A percentile compares a stretch with the other conserved stretches of the same genome.
These are phyloP conservation scores for Gorsachius goisagi DNA, from an alignment of 2,113 vertebrate species.

Conservation along the genomic window DNA sequence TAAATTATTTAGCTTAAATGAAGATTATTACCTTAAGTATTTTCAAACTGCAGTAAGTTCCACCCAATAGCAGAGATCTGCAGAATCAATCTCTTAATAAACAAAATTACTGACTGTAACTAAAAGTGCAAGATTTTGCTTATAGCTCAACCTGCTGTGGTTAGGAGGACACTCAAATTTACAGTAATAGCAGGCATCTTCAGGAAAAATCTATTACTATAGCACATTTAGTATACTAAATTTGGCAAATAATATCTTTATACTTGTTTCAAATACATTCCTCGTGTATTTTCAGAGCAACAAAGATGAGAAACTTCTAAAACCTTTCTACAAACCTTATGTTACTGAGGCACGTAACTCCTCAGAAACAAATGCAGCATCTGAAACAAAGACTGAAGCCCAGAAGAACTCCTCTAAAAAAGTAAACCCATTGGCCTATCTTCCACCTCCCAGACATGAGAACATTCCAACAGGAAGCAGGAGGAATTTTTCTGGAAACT, in stretches of 20 bases:
- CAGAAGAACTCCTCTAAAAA: not conserved
- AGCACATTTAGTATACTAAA: not conserved
- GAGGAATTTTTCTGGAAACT: not conserved
- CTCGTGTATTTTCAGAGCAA: not conserved
- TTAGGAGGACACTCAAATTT: not conserved
- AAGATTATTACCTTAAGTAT: not conserved
- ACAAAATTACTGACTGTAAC: not conserved
- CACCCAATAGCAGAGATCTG: not conserved
- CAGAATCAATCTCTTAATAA: slow-evolving; percentile 21
- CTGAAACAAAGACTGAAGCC: not conserved
- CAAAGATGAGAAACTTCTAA: not conserved
- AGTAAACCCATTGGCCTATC: not conserved
- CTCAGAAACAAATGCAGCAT: not conserved
- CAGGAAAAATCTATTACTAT: not conserved
- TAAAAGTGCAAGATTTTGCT: not conserved
- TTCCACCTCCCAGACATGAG: not conserved
- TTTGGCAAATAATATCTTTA: not conserved
- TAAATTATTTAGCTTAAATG: not conserved
- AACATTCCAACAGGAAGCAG: not conserved
- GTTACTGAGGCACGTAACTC: not conserved
- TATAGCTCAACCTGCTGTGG: not conserved
- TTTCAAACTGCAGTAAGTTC: not conserved
- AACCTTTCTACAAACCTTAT: not conserved
- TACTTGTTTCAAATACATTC: not conserved
- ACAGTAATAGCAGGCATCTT: not conserved